Percentiles rank a stretch among this genome's conserved stretches.
Conservation (phyloP, 2,888 invertebrate species). For the Synergus japonicus region DNA sequence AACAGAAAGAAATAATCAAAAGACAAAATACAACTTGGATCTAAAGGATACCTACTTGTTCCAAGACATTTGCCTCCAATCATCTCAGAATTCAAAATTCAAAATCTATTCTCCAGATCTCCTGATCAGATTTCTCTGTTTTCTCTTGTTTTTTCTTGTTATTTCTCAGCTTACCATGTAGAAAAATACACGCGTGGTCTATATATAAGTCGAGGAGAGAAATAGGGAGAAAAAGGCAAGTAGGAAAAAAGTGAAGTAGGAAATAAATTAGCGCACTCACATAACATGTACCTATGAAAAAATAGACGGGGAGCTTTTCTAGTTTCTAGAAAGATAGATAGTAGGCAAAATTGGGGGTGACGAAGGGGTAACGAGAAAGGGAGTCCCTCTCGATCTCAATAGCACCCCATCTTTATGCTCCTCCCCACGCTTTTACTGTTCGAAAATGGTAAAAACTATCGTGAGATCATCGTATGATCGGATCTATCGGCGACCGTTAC, state of each 20-base stretch:
- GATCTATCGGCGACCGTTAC: slow-evolving; percentile 63
- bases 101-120: neutral
- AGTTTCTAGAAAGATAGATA: neutral
- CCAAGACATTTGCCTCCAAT: neutral
- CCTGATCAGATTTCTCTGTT: too few species aligned
- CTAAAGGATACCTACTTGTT: neutral
- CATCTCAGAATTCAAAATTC: neutral
- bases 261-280: slow-evolving; percentile 51
- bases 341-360: slow-evolving; percentile 38
- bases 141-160: too few species aligned
- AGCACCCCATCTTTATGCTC: slow-evolving; percentile 18
- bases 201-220: slow-evolving; percentile 26
- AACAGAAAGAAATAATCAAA: slow-evolving; percentile 57
- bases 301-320: slow-evolving; percentile 37
- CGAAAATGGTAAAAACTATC: slow-evolving; percentile 51
- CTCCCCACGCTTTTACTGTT: slow-evolving; percentile 16
- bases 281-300: slow-evolving; percentile 45
- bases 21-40: slow-evolving; percentile 32
- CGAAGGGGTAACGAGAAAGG: slow-evolving; percentile 41
- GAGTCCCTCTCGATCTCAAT: slow-evolving; percentile 18
- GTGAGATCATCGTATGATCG: slow-evolving; percentile 65
- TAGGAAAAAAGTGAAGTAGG: slow-evolving; percentile 36
- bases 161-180: neutral
- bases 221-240: slow-evolving; percentile 31
- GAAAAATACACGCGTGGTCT: neutral